Evolutionary conservation across 2,113 vertebrate species (phyloP), one percentile per base, ranked within the genome.

Genomic region (Platichthys flesus): DNA sequence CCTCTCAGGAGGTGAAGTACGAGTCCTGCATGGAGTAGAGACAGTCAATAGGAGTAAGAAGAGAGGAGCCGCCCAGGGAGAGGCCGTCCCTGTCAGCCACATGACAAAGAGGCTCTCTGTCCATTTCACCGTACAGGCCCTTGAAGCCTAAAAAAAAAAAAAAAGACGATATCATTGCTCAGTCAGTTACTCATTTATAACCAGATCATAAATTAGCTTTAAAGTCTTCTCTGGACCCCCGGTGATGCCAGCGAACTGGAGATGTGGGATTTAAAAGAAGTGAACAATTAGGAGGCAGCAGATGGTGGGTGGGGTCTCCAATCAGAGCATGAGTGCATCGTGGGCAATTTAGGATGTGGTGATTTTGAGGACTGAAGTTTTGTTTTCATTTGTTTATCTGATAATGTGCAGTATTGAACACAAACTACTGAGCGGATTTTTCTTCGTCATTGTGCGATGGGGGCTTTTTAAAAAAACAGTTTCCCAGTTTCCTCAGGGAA

Each of bases 21-120:
- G 97, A 98, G 93, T 95, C 97, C 93, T 99, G 98, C 98, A 99
- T 99, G 83, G 97, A 99, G 92, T 97, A 99, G 71, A 99, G 96
- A 70, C 96, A 95, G 87, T 98, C 98, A 2, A 99, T 99, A 35
- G 98, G 98, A 74, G 97, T 99, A 71, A 97, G 96, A 78, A 96
- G 86, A 1, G 96, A 96, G 0, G 94, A 82, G 2, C 97, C 96
- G 0, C 93, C 92, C 0, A 95, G 92, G 42, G 95, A 92, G 3
- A 98, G 93, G 87, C 95, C 96, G 91, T 97, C 95, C 0, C 94
- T 96, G 89, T 98, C 96, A 0, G 94, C 91, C 84, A 97, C 86
- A 79, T 95, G 96, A 91, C 94, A 96, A 83, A 98, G 94, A 59
- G 94, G 91, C 75, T 97, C 96, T 0, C 94, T 94, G 66, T 97